Evolutionary conservation across 2,888 invertebrate genomes (phyloP).

Genomic region (Gortyna flavago): DNA sequence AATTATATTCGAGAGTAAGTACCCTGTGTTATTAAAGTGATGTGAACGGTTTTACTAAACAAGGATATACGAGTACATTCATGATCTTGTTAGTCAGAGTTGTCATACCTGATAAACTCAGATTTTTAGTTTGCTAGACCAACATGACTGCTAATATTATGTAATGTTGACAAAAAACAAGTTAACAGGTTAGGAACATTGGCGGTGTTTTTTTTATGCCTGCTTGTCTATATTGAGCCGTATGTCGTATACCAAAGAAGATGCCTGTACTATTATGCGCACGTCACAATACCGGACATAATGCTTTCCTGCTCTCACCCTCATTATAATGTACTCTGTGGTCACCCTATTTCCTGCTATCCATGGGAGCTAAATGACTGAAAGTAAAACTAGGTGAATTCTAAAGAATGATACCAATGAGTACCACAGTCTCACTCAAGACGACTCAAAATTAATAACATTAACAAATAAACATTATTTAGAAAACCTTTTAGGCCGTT

Average conservation of each 20-base stretch:
- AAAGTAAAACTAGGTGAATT: background rate
- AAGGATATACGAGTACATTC: no score
- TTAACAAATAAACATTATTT: slow-evolving; percentile 26
- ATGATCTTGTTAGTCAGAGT: background rate
- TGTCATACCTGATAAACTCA: background rate
- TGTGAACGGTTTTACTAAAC: background rate
- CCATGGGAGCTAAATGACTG: background rate
- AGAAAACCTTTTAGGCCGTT: slow-evolving; percentile 24
- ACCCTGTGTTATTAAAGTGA: background rate
- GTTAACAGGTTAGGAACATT: no score
- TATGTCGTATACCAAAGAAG: background rate
- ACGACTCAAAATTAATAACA: slow-evolving; percentile 5
- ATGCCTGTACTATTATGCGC: background rate
- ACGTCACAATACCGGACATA: background rate
- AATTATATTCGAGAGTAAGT: no score
- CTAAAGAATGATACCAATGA: background rate
- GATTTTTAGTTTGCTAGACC: background rate
- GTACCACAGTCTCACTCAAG: background rate
- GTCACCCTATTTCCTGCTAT: background rate
- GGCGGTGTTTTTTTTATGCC: no score
- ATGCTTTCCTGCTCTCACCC: background rate
- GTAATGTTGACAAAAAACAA: background rate
- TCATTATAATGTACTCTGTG: no score
- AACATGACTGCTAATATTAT: background rate
- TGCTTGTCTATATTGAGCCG: background rate